These are phyloP conservation scores for Tylochromis polylepis DNA, from an alignment of 2,113 vertebrate genomes.

Conservation along the genomic window DNA sequence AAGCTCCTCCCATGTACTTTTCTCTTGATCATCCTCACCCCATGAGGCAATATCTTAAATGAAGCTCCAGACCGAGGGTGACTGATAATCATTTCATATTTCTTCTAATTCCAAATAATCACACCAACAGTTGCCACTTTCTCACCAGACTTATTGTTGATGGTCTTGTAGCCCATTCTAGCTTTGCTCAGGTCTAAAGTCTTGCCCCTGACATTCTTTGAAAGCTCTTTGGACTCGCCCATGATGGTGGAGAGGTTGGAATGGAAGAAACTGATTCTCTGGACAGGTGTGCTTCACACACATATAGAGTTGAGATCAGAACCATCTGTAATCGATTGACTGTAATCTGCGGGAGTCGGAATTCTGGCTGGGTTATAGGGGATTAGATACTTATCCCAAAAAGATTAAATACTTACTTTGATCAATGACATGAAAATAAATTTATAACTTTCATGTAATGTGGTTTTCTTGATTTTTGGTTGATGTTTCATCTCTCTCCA, in stretches of 20 bases:
- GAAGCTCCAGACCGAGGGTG: not conserved
- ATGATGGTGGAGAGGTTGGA: not conserved
- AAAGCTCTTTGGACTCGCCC: not conserved
- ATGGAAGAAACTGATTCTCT: not conserved
- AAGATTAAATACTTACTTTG: not conserved
- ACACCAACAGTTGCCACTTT: not conserved
- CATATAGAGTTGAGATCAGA: not conserved
- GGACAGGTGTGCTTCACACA: not conserved
- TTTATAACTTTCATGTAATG: not conserved
- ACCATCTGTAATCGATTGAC: not conserved
- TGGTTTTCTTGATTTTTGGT: not conserved
- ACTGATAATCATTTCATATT: not conserved
- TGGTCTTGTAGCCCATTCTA: not conserved
- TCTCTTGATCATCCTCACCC: not conserved
- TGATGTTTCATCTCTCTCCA: not conserved
- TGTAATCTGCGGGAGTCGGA: not conserved
- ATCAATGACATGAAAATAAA: not conserved
- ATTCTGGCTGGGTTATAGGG: not conserved
- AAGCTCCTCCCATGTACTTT: not conserved
- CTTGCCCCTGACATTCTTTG: not conserved
- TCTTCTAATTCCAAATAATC: not conserved
- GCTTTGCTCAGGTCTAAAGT: not conserved
- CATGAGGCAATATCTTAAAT: not conserved
- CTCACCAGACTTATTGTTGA: not conserved
- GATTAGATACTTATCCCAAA: not conserved